A percentile compares a stretch with the other conserved stretches of the same genome.
These are phyloP conservation scores for Harpagus bidentatus DNA, from an alignment of 2,113 vertebrate species.

Conservation along the genomic window DNA sequence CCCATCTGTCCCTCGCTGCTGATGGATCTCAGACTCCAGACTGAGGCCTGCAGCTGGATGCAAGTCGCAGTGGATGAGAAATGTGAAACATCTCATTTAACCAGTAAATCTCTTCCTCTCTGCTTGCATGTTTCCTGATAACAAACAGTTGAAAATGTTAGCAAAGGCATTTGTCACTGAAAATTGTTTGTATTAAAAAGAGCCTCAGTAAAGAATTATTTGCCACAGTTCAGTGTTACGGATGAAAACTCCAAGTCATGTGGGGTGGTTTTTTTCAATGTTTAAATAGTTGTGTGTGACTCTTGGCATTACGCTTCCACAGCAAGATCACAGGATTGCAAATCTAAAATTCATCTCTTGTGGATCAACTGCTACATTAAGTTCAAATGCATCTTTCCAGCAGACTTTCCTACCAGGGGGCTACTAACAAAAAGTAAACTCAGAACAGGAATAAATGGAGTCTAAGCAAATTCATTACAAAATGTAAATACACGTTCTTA, in stretches of 20 bases:
- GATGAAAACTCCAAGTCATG: background rate
- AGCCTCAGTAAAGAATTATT: background rate
- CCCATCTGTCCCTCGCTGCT: accelerated
- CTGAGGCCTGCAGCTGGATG: background rate
- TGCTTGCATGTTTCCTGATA: background rate
- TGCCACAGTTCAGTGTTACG: background rate
- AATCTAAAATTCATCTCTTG: background rate
- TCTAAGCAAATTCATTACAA: background rate
- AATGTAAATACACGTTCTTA: background rate
- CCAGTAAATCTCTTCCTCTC: background rate
- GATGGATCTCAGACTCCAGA: background rate
- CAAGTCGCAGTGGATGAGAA: background rate
- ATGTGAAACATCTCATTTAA: background rate
- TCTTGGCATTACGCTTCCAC: background rate
- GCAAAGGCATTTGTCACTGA: background rate
- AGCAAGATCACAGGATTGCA: background rate
- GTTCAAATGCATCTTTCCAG: background rate
- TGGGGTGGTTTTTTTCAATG: background rate
- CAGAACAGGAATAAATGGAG: background rate
- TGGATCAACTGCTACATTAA: background rate
- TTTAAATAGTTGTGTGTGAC: background rate
- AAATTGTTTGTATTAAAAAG: background rate
- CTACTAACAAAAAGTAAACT: background rate
- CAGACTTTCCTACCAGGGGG: background rate
- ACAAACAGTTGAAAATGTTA: background rate